These are phyloP conservation scores for Acinonyx jubatus DNA, from an alignment of 2,113 vertebrate genomes.

Conservation along the genomic window DNA sequence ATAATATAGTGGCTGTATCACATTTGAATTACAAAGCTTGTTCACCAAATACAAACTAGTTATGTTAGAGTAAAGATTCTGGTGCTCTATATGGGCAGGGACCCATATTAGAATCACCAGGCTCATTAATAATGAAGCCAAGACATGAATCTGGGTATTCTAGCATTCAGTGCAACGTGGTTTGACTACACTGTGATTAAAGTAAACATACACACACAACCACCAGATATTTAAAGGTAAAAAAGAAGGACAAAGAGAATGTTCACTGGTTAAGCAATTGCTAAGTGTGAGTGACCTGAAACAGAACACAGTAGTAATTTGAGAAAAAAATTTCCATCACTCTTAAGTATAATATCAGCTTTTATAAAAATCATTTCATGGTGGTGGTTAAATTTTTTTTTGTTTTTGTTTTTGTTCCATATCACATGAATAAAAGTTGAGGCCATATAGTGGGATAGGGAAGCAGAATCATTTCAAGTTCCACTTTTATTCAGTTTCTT, in stretches of 20 bases:
- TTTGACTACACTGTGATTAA: background rate
- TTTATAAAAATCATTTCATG: background rate
- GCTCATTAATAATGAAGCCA: background rate
- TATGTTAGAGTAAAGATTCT: background rate
- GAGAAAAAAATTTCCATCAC: background rate
- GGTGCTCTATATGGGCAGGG: background rate
- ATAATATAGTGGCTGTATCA: background rate
- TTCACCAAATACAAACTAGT: background rate
- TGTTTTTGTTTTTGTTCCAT: background rate
- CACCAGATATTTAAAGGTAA: background rate
- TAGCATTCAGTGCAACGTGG: background rate
- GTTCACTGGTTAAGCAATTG: background rate
- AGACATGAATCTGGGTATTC: background rate
- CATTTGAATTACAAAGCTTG: background rate
- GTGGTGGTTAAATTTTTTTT: background rate
- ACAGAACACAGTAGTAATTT: background rate
- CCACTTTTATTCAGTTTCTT: background rate
- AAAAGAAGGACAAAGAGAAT: background rate
- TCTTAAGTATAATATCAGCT: background rate
- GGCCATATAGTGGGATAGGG: background rate
- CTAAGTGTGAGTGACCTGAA: background rate
- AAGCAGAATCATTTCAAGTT: background rate
- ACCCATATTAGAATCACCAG: background rate
- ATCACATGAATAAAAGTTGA: background rate
- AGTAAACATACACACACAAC: background rate